Conservation (phyloP, 2,888 invertebrate genomes). For the Pollenia labialis region DNA sequence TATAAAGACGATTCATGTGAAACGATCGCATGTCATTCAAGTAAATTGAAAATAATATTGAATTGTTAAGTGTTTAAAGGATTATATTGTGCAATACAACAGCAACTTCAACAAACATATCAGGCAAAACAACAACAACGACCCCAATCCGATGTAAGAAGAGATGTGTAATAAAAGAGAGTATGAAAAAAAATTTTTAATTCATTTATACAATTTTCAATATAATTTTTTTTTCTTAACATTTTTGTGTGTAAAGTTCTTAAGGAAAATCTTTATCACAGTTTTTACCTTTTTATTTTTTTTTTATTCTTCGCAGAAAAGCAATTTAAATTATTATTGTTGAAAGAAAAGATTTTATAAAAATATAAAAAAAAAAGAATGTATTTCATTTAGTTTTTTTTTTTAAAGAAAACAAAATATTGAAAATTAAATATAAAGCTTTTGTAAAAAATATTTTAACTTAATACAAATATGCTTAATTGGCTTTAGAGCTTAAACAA, state of each 20-base stretch:
- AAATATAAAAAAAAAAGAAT: neutral
- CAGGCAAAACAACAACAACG: neutral
- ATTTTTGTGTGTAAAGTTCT: constrained; percentile 51
- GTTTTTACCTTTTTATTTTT: neutral
- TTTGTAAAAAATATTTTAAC: neutral
- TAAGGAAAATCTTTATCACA: constrained; percentile 45
- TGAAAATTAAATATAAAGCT: constrained; percentile 1
- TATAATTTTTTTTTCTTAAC: constrained; percentile 8
- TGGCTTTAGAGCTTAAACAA: constrained; percentile 12
- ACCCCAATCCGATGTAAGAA: constrained; percentile 13
- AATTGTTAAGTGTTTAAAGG: constrained; percentile 72
- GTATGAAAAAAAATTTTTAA: constrained; percentile 55
- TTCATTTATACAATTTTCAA: constrained; percentile 62
- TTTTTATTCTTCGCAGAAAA: constrained; percentile 10
- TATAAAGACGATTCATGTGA: constrained; percentile 24
- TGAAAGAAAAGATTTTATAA: constrained; percentile 36
- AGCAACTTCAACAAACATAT: constrained; percentile 6
- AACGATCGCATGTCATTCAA: constrained; percentile 70
- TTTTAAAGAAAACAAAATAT: neutral
- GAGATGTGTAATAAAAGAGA: constrained; percentile 40
- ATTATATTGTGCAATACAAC: constrained; percentile 66
- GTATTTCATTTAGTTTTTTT: neutral
- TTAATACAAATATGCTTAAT: constrained; percentile 18
- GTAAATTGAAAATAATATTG: constrained; percentile 73
- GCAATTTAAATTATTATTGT: constrained; percentile 48